These are phyloP conservation scores for Spheniscus mendiculus DNA, from an alignment of 2,113 vertebrate genomes.

Conservation along the genomic window DNA sequence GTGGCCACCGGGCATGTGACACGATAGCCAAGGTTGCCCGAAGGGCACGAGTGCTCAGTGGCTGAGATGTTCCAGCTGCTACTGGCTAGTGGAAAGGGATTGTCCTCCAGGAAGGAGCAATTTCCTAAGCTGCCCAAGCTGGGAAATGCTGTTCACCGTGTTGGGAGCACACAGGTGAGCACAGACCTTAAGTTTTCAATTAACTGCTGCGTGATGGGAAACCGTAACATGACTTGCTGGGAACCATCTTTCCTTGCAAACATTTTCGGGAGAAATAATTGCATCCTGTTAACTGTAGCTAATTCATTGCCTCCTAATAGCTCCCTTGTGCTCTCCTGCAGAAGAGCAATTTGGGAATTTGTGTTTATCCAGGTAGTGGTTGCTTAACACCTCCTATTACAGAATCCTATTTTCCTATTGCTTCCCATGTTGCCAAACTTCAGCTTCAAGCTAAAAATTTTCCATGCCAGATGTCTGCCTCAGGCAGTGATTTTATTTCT, in stretches of 20 bases:
- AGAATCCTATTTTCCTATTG: background rate
- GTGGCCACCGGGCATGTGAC: background rate
- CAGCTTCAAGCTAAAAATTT: slow-evolving; percentile 31
- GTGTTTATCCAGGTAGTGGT: background rate
- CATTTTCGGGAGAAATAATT: background rate
- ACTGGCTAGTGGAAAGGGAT: background rate
- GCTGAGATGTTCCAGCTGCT: background rate
- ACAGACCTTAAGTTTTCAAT: background rate
- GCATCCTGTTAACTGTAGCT: background rate
- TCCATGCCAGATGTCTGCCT: slow-evolving; percentile 41
- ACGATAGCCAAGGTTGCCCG: background rate
- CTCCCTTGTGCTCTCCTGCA: background rate
- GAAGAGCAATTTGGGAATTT: background rate
- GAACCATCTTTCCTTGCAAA: slow-evolving; percentile 3
- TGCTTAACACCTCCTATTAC: background rate
- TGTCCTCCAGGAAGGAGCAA: background rate
- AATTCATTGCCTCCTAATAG: background rate
- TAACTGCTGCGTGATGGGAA: background rate
- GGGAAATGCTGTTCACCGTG: background rate
- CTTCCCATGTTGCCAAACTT: background rate
- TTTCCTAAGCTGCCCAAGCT: background rate
- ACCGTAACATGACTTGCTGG: background rate
- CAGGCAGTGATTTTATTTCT: slow-evolving; percentile 11
- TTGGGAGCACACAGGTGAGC: background rate
- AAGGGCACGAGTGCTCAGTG: background rate